These are phyloP conservation scores for Notothenia rossii DNA, from an alignment of 2,113 vertebrate species.

Conservation along the genomic window DNA sequence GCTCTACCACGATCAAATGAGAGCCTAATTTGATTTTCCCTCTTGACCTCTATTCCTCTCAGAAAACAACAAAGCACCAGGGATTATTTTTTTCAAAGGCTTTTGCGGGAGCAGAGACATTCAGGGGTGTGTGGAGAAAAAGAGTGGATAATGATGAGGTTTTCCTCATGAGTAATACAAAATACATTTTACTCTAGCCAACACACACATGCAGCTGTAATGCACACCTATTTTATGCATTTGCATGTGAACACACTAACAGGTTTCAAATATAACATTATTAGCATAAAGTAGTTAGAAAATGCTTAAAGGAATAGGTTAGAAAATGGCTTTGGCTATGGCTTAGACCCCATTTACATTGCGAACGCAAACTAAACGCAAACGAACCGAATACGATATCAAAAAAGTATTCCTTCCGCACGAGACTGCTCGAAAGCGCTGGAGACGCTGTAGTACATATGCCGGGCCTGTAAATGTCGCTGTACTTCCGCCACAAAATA, in stretches of 20 bases:
- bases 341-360: not conserved
- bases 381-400: too few relatives aligned
- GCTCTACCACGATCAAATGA: conserved; percentile 70
- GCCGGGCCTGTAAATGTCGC: too few relatives aligned
- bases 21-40: conserved; percentile 74
- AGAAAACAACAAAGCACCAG: conserved; percentile 63
- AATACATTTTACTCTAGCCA: not conserved
- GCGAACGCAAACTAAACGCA: too few relatives aligned
- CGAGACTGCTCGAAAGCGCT: too few relatives aligned
- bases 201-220: not conserved
- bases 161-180: conserved; percentile 11
- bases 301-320: not conserved
- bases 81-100: conserved; percentile 49
- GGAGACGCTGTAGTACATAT: too few relatives aligned
- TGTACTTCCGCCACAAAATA: too few relatives aligned
- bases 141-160: conserved; percentile 45
- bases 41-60: conserved; percentile 77
- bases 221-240: not conserved
- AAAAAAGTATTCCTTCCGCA: too few relatives aligned
- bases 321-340: not conserved
- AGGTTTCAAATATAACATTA: not conserved
- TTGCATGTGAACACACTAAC: not conserved
- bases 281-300: not conserved
- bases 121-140: conserved; percentile 16
- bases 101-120: conserved; percentile 34